phyloP scores from a whole-genome alignment of 1,140 invertebrate genomes.

The Macrobrachium nipponense region DNA sequence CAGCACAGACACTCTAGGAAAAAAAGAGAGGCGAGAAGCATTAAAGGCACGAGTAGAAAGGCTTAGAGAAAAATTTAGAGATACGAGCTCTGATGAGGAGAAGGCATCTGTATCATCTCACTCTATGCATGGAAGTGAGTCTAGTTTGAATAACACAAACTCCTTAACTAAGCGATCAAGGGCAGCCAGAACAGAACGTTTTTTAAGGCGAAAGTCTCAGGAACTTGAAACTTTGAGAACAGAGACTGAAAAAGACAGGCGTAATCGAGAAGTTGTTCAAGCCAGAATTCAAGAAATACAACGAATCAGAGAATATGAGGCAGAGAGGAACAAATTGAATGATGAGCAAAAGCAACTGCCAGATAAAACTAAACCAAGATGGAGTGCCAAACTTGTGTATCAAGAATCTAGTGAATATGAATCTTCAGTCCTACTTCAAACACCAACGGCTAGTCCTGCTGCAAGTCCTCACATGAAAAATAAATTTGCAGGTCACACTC shows the following conservation, averaged over 20 bases:
- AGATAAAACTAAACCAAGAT: constrained; percentile 57
- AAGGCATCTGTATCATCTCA: constrained; percentile 72
- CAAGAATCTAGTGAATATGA: constrained; percentile 67
- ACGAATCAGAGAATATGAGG: constrained; percentile 47
- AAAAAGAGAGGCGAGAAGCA: constrained; percentile 71
- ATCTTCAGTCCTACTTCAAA: constrained; percentile 61
- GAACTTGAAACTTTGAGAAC: constrained; percentile 75
- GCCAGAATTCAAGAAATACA: constrained; percentile 63
- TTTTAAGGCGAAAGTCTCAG: constrained; percentile 79
- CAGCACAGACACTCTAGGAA: constrained; percentile 60
- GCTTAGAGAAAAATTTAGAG: constrained; percentile 72
- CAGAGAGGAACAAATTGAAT: constrained; percentile 48
- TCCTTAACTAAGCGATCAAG: constrained; percentile 73
- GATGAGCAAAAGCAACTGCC: constrained; percentile 34
- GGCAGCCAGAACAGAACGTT: constrained; percentile 81
- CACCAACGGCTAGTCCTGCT: constrained; percentile 66
- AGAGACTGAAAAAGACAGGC: constrained; percentile 70
- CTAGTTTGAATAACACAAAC: constrained; percentile 73
- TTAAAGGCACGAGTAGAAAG: constrained; percentile 77
- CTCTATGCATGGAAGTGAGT: constrained; percentile 77
- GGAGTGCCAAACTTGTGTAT: constrained; percentile 66
- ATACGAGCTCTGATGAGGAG: constrained; percentile 79
- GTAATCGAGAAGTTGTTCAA: constrained; percentile 61
- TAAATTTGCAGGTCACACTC: constrained; percentile 31
- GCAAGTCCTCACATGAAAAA: constrained; percentile 63